Conservation (phyloP, 2,113 vertebrate species). For the Brachypodius melanocephalos region DNA sequence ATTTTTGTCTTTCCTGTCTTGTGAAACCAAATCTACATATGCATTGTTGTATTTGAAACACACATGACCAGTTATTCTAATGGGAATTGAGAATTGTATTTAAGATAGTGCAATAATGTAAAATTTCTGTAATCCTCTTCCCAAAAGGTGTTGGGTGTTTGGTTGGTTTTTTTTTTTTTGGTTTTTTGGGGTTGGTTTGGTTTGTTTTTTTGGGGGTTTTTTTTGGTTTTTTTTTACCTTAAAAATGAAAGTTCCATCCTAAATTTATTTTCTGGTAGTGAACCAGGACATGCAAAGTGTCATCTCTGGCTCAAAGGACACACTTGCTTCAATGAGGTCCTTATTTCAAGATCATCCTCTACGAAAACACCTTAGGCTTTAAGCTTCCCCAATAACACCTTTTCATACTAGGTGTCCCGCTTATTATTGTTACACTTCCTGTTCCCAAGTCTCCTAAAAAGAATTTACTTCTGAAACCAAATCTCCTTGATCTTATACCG, state of each 20-base stretch:
- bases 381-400: not conserved
- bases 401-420: not conserved
- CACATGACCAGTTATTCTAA: not conserved
- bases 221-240: not conserved
- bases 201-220: not conserved
- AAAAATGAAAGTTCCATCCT: not conserved
- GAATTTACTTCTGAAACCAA: not conserved
- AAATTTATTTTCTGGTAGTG: not conserved
- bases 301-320: not conserved
- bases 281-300: not conserved
- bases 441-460: not conserved
- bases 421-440: not conserved
- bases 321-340: not conserved
- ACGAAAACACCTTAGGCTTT: not conserved
- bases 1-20: not conserved
- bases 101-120: not conserved
- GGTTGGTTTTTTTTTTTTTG: not conserved
- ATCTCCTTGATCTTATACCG: not conserved
- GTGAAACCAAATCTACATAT: not conserved
- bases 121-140: not conserved
- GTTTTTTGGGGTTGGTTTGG: rapidly evolving
- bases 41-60: not conserved
- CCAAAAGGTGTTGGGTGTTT: rapidly evolving
- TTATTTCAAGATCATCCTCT: not conserved
- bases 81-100: not conserved